A percentile compares a stretch with the other conserved stretches of the same genome.
phyloP scores from a whole-genome alignment of 1,140 invertebrate genomes.

The Drosophila nikananu region DNA sequence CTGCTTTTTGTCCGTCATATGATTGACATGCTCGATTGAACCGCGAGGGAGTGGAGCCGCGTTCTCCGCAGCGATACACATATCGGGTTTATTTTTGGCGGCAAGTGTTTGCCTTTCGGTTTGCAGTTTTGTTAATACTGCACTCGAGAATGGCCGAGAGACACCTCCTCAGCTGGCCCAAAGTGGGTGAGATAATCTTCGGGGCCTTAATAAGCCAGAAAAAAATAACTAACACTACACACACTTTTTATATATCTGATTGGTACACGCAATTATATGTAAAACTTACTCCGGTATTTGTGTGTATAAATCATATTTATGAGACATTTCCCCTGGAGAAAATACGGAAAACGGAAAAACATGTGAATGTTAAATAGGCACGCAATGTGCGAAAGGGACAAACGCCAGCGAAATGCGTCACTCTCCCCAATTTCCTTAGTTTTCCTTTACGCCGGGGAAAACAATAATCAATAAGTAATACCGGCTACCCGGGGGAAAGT shows the following conservation, averaged over 20 bases:
- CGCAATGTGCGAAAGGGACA: conserved; percentile 45
- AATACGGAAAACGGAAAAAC: conserved; percentile 35
- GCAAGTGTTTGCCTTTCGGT: conserved; percentile 47
- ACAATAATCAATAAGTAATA: conserved; percentile 50
- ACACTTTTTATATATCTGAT: conserved; percentile 36
- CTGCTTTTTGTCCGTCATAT: conserved; percentile 50
- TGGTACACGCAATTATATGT: conserved; percentile 35
- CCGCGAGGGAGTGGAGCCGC: conserved; percentile 11
- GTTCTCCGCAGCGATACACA: conserved; percentile 16
- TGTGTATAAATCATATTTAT: conserved; percentile 51
- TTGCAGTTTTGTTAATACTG: conserved; percentile 58
- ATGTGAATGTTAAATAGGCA: conserved; percentile 52
- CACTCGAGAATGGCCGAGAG: conserved; percentile 33
- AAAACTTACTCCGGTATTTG: not conserved
- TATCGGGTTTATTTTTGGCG: conserved; percentile 49
- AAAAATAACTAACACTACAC: not conserved
- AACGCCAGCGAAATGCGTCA: conserved; percentile 28
- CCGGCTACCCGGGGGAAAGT: conserved; percentile 15
- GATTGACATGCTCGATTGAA: conserved; percentile 56
- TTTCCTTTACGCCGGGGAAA: conserved; percentile 20
- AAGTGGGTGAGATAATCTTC: conserved; percentile 22
- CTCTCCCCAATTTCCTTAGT: conserved; percentile 24
- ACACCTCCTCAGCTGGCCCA: conserved; percentile 28
- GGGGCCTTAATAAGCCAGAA: conserved; percentile 21
- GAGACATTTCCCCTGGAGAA: conserved; percentile 45